Evolutionary conservation across 1,140 invertebrate species (phyloP).

Genomic region (Cepaea nemoralis): DNA sequence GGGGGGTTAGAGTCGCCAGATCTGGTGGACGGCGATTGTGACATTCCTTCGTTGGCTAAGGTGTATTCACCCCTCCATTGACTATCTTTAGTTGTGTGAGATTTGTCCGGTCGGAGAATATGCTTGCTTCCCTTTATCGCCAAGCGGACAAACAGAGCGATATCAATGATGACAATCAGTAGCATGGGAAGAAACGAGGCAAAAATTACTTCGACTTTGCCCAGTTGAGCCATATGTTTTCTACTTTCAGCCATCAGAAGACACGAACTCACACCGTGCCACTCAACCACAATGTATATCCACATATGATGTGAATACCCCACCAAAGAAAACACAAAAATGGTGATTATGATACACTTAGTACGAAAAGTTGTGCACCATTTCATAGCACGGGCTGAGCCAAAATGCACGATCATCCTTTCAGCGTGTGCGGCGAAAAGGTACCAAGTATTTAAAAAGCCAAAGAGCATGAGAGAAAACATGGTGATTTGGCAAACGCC

Average conservation of each 20-base stretch:
- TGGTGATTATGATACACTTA: conserved; percentile 35
- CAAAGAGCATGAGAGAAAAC: conserved; percentile 44
- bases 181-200: conserved; percentile 32
- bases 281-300: conserved; percentile 1
- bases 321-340: conserved; percentile 36
- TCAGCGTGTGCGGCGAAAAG: conserved; percentile 34
- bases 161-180: conserved; percentile 31
- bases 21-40: not conserved
- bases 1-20: conserved; percentile 21
- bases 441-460: conserved; percentile 40
- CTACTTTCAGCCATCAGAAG: conserved; percentile 18
- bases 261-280: not conserved
- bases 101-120: not conserved
- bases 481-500: conserved; percentile 51
- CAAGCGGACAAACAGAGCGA: conserved; percentile 7
- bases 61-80: conserved; percentile 20
- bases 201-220: conserved; percentile 29
- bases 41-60: not conserved
- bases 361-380: conserved; percentile 38
- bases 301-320: conserved; percentile 37
- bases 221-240: conserved; percentile 18
- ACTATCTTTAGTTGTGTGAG: not conserved
- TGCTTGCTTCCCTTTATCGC: not conserved
- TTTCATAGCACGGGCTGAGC: not conserved
- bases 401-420: conserved; percentile 21